A percentile compares a stretch with the other conserved stretches of the same genome.
These are phyloP conservation scores for Andrena hattorfiana DNA, from an alignment of 2,888 invertebrate species.

Conservation along the genomic window DNA sequence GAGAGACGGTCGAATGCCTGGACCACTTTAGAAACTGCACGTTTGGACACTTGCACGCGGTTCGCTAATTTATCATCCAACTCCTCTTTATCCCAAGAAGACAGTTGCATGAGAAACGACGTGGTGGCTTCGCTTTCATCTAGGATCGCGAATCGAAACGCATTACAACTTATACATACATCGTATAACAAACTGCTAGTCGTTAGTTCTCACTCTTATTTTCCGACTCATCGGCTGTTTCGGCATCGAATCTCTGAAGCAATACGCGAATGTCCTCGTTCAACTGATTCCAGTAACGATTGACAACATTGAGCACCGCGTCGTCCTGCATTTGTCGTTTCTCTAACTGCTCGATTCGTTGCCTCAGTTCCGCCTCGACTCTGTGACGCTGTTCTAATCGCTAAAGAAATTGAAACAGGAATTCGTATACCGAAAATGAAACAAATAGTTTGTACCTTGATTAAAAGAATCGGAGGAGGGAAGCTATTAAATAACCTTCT, in stretches of 20 bases:
- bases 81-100: constrained; percentile 99
- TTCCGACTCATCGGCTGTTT: constrained; percentile 98
- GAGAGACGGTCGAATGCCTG: constrained; percentile 98
- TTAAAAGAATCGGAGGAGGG: no score
- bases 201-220: constrained; percentile 90
- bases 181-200: background rate
- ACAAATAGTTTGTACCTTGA: no score
- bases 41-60: constrained; percentile 97
- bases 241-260: constrained; percentile 98
- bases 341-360: constrained; percentile 96
- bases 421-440: no score
- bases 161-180: background rate
- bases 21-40: constrained; percentile 98
- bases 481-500: no score
- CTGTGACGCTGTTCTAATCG: constrained; percentile 96
- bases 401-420: constrained; percentile 83
- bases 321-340: constrained; percentile 98
- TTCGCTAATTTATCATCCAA: constrained; percentile 98
- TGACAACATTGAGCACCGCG: constrained; percentile 98
- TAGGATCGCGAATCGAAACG: constrained; percentile 82
- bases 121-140: constrained; percentile 99
- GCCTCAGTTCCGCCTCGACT: constrained; percentile 94
- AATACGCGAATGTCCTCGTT: constrained; percentile 98
- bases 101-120: constrained; percentile 97
- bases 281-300: constrained; percentile 98